Evolutionary conservation across 2,113 vertebrate genomes (phyloP).

Genomic region (Microtus montanus): DNA sequence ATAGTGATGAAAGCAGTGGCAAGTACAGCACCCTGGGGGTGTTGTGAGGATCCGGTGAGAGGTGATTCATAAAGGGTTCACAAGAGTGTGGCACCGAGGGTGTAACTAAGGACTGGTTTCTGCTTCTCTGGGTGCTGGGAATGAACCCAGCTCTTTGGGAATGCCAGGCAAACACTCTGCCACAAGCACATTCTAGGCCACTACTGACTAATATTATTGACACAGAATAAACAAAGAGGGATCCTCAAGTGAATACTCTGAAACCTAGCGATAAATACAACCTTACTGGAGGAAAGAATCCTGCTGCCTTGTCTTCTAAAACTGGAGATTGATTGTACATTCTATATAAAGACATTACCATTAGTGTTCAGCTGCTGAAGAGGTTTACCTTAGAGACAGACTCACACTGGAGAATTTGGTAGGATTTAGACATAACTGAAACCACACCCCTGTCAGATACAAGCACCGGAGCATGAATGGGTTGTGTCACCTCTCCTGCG

Average conservation of each 20-base stretch:
- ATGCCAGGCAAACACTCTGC: background rate
- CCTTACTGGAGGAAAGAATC: background rate
- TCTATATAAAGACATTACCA: background rate
- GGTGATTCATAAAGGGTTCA: background rate
- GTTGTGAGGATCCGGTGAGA: background rate
- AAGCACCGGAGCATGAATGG: background rate
- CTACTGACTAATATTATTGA: background rate
- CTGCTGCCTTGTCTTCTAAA: background rate
- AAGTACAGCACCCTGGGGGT: background rate
- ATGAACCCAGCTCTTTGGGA: background rate
- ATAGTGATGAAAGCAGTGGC: background rate
- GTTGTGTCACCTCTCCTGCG: background rate
- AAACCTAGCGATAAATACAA: conserved; percentile 9
- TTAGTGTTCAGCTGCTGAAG: background rate
- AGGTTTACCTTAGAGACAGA: conserved; percentile 4
- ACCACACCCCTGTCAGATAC: background rate
- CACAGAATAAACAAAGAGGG: background rate
- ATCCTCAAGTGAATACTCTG: background rate
- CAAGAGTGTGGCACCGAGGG: background rate
- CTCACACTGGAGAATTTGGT: conserved; percentile 1
- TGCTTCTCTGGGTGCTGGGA: background rate
- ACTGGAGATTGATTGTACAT: background rate
- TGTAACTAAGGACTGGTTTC: background rate
- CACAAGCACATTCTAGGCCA: background rate
- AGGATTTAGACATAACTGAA: background rate